Evolutionary conservation across 2,888 invertebrate genomes (phyloP), one percentile per base, ranked within the genome.

Genomic region (Parasteatoda lunata): DNA sequence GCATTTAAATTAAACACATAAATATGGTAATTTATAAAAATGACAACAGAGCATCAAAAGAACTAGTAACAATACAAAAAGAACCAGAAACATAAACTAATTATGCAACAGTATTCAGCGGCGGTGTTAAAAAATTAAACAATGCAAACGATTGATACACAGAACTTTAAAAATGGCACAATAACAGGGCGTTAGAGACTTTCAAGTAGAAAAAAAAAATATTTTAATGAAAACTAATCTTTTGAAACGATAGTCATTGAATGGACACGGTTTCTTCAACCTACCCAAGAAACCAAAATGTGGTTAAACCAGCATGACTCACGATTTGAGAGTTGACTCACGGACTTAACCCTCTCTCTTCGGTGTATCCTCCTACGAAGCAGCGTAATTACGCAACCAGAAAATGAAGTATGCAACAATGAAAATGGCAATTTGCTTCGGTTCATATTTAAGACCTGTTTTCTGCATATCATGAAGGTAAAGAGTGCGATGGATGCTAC

Each of bases 281-380:
- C 59, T 59, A 59, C 59, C 59, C 59, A 9, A 13, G 30, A 30
- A 30, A 30, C 9, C 68, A 52, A 65, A 76, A 80, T 73, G 66
- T 45, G 80, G 80, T 80, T 73, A 30, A 51, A n/a, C 72, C 45
- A 69, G 48, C 66, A 73, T 80, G 80, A 80, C 72, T 80, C 80
- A 80, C 80, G 80, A 72, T 52, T 30, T n/a, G 66, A 52, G 48
- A 47, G 80, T 80, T 80, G 80, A 80, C 15, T 80, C 80, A 80
- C 72, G 80, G 72, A 47, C 66, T 80, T 66, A 72, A 80, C 72
- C 80, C 80, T 72, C 73, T 66, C 64, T 15, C 52, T n/a, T 9
- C 11, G 59, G 47, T 11, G 59, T 48, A 59, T 80, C 80, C 80
- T 66, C 80, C 80, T 59, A 79, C 79, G 52, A 66, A 15, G 45